Conservation (phyloP, 2,888 invertebrate genomes). For the Bellardia bayeri region DNA sequence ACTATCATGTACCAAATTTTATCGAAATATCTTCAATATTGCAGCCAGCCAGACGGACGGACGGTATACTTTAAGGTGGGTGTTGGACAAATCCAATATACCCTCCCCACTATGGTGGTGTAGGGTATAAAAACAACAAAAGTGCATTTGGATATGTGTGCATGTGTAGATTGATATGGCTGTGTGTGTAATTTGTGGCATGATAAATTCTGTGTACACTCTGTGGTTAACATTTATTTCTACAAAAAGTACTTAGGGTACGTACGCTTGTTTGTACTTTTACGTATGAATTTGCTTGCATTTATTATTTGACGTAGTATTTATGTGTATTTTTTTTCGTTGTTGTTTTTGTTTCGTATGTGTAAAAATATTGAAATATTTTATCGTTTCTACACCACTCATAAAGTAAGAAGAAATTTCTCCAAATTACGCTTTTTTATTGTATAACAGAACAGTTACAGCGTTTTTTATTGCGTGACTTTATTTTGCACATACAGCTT, state of each 20-base stretch:
- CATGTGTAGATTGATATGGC: background rate
- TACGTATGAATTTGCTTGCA: conserved; percentile 35
- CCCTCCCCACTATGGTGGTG: too few species aligned
- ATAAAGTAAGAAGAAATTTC: conserved; percentile 24
- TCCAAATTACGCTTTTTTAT: conserved; percentile 23
- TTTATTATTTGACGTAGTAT: conserved; percentile 33
- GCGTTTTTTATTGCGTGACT: conserved; percentile 21
- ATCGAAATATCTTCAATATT: too few species aligned
- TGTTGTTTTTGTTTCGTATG: background rate
- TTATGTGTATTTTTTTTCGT: background rate
- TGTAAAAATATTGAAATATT: conserved; percentile 24
- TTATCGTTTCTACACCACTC: conserved; percentile 15
- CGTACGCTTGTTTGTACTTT: background rate
- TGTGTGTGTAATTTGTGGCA: conserved; percentile 6
- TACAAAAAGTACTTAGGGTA: background rate
- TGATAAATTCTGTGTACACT: conserved; percentile 48
- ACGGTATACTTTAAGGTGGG: too few species aligned
- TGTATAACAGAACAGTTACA: background rate
- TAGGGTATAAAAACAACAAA: background rate
- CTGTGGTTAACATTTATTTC: conserved; percentile 37
- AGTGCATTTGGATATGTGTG: background rate
- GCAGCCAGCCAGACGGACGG: too few species aligned
- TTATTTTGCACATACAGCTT: conserved; percentile 1
- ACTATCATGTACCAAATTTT: too few species aligned
- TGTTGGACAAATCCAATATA: too few species aligned